Percentiles rank a stretch among this genome's conserved stretches.
Conservation (phyloP, 2,797 vertebrate genomes). For the Enteromius fasciolatus region DNA sequence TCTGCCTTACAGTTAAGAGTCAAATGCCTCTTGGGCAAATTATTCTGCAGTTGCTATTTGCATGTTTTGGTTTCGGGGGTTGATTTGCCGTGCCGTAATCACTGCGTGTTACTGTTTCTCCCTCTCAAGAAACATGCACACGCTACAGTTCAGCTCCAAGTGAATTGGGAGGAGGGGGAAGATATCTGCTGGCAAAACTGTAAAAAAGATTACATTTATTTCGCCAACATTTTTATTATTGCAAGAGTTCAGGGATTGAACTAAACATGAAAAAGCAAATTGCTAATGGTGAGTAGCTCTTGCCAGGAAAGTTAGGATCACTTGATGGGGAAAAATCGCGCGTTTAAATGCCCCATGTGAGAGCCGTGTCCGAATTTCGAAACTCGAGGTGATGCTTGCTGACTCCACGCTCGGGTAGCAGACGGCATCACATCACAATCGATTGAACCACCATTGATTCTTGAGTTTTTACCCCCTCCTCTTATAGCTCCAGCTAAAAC, state of each 20-base stretch:
- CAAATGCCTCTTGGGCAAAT: slow-evolving; percentile 52
- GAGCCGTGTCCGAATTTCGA: slow-evolving; percentile 75
- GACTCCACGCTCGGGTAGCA: slow-evolving; percentile 67
- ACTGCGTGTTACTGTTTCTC: slow-evolving; percentile 37
- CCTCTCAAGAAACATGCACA: slow-evolving; percentile 22
- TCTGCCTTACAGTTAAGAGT: slow-evolving; percentile 54
- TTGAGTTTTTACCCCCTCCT: slow-evolving; percentile 73
- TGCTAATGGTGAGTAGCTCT: slow-evolving; percentile 51
- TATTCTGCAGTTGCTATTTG: slow-evolving; percentile 56
- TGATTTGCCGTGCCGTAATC: slow-evolving; percentile 27
- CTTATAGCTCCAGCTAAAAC: slow-evolving; percentile 39
- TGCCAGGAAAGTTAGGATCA: slow-evolving; percentile 44
- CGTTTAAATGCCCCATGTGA: slow-evolving; percentile 56
- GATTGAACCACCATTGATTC: slow-evolving; percentile 76
- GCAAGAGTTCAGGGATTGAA: slow-evolving; percentile 35
- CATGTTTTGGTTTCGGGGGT: slow-evolving; percentile 39
- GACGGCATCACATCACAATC: slow-evolving; percentile 73
- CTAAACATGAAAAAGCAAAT: slow-evolving; percentile 64
- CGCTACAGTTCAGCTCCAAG: neutral
- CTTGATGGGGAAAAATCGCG: neutral
- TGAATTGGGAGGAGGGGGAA: slow-evolving; percentile 27
- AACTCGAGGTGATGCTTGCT: slow-evolving; percentile 72
- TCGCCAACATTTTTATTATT: slow-evolving; percentile 14
- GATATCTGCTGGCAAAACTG: slow-evolving; percentile 32
- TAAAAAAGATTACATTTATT: slow-evolving; percentile 27